Conservation (phyloP, 1,140 invertebrate species). For the Lasaia peninsularis region DNA sequence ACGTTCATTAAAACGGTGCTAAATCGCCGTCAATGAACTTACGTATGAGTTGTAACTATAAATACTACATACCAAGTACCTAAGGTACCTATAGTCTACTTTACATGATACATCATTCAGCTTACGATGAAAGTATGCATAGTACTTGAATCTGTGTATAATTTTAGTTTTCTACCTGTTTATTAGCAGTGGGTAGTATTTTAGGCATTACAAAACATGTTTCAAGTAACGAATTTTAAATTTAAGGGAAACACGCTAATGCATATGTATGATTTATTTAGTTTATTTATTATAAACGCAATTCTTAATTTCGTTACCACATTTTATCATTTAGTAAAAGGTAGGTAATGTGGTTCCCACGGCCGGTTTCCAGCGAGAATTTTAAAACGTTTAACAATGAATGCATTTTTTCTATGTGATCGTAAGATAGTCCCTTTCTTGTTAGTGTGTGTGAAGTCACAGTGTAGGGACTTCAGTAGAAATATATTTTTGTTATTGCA, state of each 20-base stretch:
- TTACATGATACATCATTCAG: background rate
- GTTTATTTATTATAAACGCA: no score
- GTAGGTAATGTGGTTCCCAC: constrained; percentile 53
- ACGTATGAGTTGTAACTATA: constrained; percentile 26
- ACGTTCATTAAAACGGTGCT: constrained; percentile 41
- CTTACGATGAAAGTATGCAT: background rate
- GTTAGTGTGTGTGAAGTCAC: constrained; percentile 40
- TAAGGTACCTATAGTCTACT: constrained; percentile 1
- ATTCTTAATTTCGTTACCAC: no score
- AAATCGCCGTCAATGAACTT: constrained; percentile 51
- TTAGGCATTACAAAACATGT: no score
- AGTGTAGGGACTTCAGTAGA: constrained; percentile 28
- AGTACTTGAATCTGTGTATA: no score
- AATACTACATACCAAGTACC: constrained; percentile 1
- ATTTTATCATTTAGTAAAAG: constrained; percentile 17
- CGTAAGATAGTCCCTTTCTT: constrained; percentile 33
- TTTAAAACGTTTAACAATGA: constrained; percentile 72
- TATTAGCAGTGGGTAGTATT: no score
- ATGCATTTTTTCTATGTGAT: constrained; percentile 53
- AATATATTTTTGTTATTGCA: no score
- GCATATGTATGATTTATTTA: no score
- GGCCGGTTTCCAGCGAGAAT: constrained; percentile 63
- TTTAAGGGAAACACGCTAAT: no score
- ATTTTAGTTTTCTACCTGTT: no score
- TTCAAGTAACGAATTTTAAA: no score